Evolutionary conservation across 2,113 vertebrate species (phyloP).

Genomic region (Gymnorhina tibicen): DNA sequence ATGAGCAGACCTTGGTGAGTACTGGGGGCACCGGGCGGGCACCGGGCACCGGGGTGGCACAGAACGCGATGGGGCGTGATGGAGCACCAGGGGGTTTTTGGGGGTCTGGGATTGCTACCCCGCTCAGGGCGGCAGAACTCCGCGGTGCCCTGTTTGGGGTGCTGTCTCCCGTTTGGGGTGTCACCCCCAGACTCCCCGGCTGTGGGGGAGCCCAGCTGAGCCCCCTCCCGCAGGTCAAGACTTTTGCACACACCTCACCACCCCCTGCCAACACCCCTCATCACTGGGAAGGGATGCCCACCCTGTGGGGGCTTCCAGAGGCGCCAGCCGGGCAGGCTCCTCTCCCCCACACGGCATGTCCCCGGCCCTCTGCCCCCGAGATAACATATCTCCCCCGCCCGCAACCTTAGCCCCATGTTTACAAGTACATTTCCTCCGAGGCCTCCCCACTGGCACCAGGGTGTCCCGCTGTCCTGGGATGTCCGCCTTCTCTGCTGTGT

Average conservation of each 20-base stretch:
- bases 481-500: not conserved
- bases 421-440: not conserved
- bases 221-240: not conserved
- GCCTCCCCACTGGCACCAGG: not conserved
- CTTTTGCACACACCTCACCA: not conserved
- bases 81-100: not conserved
- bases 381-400: constrained; percentile 14
- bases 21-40: not conserved
- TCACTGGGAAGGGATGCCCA: not conserved
- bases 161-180: not conserved
- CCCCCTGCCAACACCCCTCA: too few relatives aligned
- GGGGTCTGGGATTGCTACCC: not conserved
- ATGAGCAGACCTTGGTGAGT: constrained; percentile 95
- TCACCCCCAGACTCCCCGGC: accelerated
- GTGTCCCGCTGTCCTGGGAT: not conserved
- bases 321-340: not conserved
- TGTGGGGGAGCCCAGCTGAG: not conserved
- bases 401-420: constrained; percentile 52
- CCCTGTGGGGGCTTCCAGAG: not conserved
- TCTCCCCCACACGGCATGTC: accelerated
- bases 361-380: not conserved
- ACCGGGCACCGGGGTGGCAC: not conserved
- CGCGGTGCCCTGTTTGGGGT: too few relatives aligned
- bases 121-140: not conserved
- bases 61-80: not conserved